Evolutionary conservation across 1,140 invertebrate genomes (phyloP), one percentile per base, ranked within the genome.

Genomic region (Platyscapa corneri): DNA sequence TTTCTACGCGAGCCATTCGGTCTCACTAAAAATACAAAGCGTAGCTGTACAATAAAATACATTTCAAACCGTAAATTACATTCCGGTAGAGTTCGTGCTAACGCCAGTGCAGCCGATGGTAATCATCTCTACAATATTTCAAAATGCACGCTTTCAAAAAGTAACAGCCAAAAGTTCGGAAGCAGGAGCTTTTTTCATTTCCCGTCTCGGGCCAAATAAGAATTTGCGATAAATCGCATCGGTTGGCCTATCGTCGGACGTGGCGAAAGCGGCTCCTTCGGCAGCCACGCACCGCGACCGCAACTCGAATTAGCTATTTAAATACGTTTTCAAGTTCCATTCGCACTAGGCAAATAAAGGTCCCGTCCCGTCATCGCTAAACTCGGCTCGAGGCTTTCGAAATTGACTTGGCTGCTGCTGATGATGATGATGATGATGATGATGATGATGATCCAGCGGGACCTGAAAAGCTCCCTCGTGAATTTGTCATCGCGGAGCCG

Each of bases 401-500:
- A 74, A 74, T 74, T 74, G 37, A 42, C 37, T 42, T 18, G 70
- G 37, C 5, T 12, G 12, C n/a, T n/a, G n/a, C n/a, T n/a, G n/a
- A n/a, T n/a, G n/a, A n/a, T n/a, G n/a, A n/a, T n/a, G n/a, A n/a
- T 12, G 42, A 42, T 74, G 75, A 77, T 34, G 46, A 34, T 77
- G n/a, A n/a, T 12, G 42, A 42, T 74, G 75, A 77, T 34, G 46
- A 34, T 77, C n/a, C 20, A n/a, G 0, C 14, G 42, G 75, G 42
- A 1, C 20, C 32, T 3, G 65, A 20, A 32, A 34, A 37, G 18
- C 30, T 14, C 77, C 56, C 77, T 60, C 56, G 56, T 81, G 85
- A 86, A 86, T 86, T 86, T 82, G 85, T 86, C 79, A 86, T 86
- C 85, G 85, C 27, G 3, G 12, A 23, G 65, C 37, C 20, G 42